Base-by-base conservation (phyloP, 2,797 vertebrate genomes). In the Salarias fasciatus region DNA sequence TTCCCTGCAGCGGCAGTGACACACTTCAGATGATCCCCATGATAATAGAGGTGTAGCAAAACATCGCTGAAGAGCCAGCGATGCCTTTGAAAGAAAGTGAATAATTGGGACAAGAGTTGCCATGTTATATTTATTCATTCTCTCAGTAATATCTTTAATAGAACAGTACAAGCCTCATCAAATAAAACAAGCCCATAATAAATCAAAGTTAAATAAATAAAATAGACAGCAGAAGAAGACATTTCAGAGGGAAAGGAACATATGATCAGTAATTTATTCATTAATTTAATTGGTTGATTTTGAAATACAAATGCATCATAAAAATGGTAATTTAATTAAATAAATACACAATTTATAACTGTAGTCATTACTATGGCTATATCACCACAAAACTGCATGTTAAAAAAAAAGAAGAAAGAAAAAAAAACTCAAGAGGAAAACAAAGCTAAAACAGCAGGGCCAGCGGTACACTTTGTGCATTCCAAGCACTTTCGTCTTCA, bases 111-210 rank as follows among this genome's bases (percentile, higher is more conserved):
- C 72, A 68, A 46, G 46, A 42, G 36, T 13, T 71, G 38, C 80
- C 53, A 63, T 63, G 44, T 60, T 79, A 77, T 80, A 55, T 91
- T 91, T 90, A 88, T 91, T 91, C 57, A 87, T 85, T 79, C 62
- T 78, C 56, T 86, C 65, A 58, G 54, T 75, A 71, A 64, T 83
- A 78, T 89, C 33, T 85, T 83, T 72, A 74, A 73, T 73, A 72
- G 70, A 91, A 89, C 75, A 89, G 77, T 87, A 85, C 68, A 82
- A 86, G 86, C 78, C 80, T 83, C 72, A 64, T 73, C 42, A 80
- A 72, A 79, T 53, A 42, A 80, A 71, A 76, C 31, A 60, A 69
- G 63, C 63, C 64, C 3, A 62, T 60, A 51, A 68, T 55, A 57
- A 79, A 75, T 61, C 9, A 47, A 71, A 67, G 37, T 33, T 1